phyloP scores from a whole-genome alignment of 2,888 invertebrate species.

The Aphidius colemani region DNA sequence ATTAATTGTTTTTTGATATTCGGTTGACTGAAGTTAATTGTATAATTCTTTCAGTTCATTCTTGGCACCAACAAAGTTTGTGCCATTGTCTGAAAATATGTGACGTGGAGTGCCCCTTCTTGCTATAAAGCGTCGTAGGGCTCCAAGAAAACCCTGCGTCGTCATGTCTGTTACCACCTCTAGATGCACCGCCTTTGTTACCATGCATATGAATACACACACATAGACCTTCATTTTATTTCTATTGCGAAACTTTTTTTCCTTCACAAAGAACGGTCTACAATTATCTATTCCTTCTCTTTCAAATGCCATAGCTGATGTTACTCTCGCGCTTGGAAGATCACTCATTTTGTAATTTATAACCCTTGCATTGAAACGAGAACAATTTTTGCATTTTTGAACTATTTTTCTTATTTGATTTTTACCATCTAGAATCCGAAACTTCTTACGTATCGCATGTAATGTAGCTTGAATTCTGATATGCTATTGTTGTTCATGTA shows the following conservation, averaged over 20 bases:
- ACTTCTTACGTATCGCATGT: neutral
- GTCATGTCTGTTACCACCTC: slow-evolving; percentile 21
- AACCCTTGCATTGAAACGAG: neutral
- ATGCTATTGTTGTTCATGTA: neutral
- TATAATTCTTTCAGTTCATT: slow-evolving; percentile 9
- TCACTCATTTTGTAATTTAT: slow-evolving; percentile 2
- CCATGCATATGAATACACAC: slow-evolving; percentile 22
- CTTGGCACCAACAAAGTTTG: slow-evolving; percentile 26
- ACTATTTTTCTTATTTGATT: slow-evolving; percentile 9
- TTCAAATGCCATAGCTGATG: slow-evolving; percentile 13
- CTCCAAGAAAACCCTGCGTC: neutral
- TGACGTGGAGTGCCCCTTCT: neutral
- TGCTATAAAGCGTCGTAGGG: neutral
- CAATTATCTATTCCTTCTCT: slow-evolving; percentile 17
- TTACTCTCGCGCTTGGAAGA: neutral
- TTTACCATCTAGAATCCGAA: slow-evolving; percentile 21
- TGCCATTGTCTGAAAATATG: slow-evolving; percentile 22
- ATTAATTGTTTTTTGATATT: neutral
- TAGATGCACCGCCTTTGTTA: slow-evolving; percentile 22
- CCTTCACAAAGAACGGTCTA: slow-evolving; percentile 8
- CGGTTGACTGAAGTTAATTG: neutral
- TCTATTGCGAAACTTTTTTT: slow-evolving; percentile 19
- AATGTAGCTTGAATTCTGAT: neutral
- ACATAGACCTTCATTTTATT: slow-evolving; percentile 19
- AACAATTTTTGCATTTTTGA: slow-evolving; percentile 6